phyloP scores from a whole-genome alignment of 2,888 invertebrate genomes.

The Dyspetes luteomarginatus region DNA sequence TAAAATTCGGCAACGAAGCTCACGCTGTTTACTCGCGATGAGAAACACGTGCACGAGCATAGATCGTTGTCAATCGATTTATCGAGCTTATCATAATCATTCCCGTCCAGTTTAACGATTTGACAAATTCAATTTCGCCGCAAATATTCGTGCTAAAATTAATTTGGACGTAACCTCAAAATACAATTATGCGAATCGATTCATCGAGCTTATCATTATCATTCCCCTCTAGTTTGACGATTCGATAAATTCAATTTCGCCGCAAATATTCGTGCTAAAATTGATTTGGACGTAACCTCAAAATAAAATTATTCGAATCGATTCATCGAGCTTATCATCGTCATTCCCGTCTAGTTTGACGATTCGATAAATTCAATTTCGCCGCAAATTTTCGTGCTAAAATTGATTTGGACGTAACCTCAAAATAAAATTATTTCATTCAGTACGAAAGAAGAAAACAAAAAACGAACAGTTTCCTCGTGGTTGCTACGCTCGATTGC shows the following conservation, averaged over 20 bases:
- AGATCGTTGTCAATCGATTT: neutral
- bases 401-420: neutral
- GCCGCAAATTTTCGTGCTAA: neutral
- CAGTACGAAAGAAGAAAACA: no score
- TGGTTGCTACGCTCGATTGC: no score
- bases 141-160: neutral
- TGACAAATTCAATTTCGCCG: neutral
- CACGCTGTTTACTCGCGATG: slow-evolving; percentile 24
- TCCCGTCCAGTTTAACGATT: neutral
- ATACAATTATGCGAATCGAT: neutral
- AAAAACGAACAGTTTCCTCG: no score
- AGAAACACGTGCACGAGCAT: slow-evolving; percentile 1
- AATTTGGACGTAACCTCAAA: neutral
- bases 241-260: neutral
- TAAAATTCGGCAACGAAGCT: slow-evolving; percentile 8
- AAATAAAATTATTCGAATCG: no score
- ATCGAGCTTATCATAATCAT: neutral
- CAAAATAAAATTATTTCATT: no score
- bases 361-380: neutral
- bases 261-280: neutral
- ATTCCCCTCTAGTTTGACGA: neutral
- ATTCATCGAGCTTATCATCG: neutral
- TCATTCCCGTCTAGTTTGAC: neutral
- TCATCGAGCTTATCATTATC: neutral
- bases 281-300: neutral